Conservation (phyloP, 2,888 invertebrate species). For the Amblyjoppa proteus region DNA sequence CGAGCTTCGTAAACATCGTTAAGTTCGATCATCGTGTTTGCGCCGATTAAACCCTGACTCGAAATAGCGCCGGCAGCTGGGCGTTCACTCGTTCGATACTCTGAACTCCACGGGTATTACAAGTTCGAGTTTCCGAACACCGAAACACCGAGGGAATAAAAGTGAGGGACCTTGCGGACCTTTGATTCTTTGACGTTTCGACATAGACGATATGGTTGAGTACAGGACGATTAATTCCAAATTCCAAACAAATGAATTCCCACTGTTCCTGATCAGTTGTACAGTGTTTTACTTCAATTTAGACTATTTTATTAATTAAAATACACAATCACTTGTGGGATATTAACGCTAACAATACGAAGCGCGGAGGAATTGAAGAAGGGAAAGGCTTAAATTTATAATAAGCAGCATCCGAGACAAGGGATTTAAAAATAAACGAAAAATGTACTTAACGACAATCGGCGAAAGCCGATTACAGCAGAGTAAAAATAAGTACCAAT, state of each 20-base stretch:
- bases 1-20: slow-evolving; percentile 70
- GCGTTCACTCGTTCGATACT: slow-evolving; percentile 20
- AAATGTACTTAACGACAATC: slow-evolving; percentile 45
- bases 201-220: neutral
- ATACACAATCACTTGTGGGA: neutral
- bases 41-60: slow-evolving; percentile 64
- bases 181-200: slow-evolving; percentile 22
- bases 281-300: neutral
- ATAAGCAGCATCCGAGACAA: slow-evolving; percentile 28
- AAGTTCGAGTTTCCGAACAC: slow-evolving; percentile 40
- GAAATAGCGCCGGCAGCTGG: slow-evolving; percentile 35
- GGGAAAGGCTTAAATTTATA: neutral
- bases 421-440: slow-evolving; percentile 63
- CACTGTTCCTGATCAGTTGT: neutral
- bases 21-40: slow-evolving; percentile 69
- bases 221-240: neutral
- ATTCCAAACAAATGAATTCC: neutral
- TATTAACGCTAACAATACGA: neutral
- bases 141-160: slow-evolving; percentile 33
- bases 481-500: too few relatives aligned
- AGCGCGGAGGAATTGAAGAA: neutral
- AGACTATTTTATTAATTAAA: too few relatives aligned
- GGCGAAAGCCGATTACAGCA: too few relatives aligned
- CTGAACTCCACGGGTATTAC: slow-evolving; percentile 33
- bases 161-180: neutral